Conservation (phyloP, 2,888 invertebrate species). For the Rugalucina vietnamica region DNA sequence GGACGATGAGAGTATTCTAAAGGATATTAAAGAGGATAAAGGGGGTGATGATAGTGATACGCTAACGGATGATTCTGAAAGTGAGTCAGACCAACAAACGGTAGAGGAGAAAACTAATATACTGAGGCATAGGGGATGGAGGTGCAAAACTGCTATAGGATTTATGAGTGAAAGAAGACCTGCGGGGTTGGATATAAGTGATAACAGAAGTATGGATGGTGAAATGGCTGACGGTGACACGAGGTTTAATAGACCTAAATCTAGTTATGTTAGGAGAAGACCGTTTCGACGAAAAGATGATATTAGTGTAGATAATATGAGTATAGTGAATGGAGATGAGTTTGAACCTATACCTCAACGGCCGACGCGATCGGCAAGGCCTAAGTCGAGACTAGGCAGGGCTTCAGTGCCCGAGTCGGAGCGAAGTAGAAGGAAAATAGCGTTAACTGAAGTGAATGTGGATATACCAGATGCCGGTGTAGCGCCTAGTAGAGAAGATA, state of each 20-base stretch:
- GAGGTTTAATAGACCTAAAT: conserved; percentile 63
- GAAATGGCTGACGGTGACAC: conserved; percentile 50
- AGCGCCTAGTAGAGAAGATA: conserved; percentile 19
- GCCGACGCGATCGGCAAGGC: conserved; percentile 59
- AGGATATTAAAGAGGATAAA: conserved; percentile 53
- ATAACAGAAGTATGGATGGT: conserved; percentile 50
- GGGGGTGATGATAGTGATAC: conserved; percentile 56
- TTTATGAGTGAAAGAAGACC: conserved; percentile 60
- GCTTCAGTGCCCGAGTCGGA: conserved; percentile 44
- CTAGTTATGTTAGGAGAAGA: conserved; percentile 68
- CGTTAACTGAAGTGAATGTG: conserved; percentile 55
- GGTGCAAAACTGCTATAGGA: conserved; percentile 72
- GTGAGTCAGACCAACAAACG: conserved; percentile 47
- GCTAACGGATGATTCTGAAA: conserved; percentile 52
- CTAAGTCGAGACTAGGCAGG: conserved; percentile 61
- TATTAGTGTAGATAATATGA: conserved; percentile 22
- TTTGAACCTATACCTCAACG: conserved; percentile 34
- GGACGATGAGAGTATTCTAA: conserved; percentile 43
- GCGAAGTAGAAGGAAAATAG: conserved; percentile 50
- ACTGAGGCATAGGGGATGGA: conserved; percentile 54
- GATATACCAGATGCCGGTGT: conserved; percentile 37
- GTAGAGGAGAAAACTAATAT: conserved; percentile 36
- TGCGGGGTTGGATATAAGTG: conserved; percentile 35
- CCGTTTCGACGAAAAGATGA: conserved; percentile 34
- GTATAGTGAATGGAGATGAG: conserved; percentile 30